A percentile compares a stretch with the other conserved stretches of the same genome.
These are phyloP conservation scores for Paramisgurnus dabryanus DNA, from an alignment of 2,113 vertebrate species.

Conservation along the genomic window DNA sequence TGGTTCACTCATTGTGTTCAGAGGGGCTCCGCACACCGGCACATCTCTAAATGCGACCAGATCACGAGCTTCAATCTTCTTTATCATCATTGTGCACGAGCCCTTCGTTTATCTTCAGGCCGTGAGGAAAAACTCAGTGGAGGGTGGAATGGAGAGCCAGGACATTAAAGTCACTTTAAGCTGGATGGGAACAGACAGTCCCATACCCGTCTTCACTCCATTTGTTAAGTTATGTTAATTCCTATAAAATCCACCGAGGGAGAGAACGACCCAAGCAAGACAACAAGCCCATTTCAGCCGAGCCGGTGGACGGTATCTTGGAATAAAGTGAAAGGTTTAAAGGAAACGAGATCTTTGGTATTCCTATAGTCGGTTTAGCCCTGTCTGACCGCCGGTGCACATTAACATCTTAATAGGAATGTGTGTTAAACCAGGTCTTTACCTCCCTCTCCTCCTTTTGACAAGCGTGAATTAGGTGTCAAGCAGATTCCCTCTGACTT, in stretches of 20 bases:
- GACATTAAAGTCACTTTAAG: slow-evolving; percentile 20
- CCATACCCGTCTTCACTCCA: slow-evolving; percentile 33
- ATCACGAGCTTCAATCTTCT: slow-evolving; percentile 42
- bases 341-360: slow-evolving; percentile 34
- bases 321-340: slow-evolving; percentile 24
- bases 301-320: slow-evolving; percentile 13
- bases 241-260: slow-evolving; percentile 42
- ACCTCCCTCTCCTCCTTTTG: slow-evolving; percentile 69
- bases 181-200: slow-evolving; percentile 41
- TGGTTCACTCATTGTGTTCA: slow-evolving; percentile 51
- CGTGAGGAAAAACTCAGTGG: neutral
- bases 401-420: slow-evolving; percentile 92
- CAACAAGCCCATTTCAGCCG: slow-evolving; percentile 18
- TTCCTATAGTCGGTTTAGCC: slow-evolving; percentile 44
- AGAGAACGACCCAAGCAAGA: slow-evolving; percentile 34
- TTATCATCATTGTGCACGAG: slow-evolving; percentile 23
- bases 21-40: slow-evolving; percentile 41
- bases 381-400: slow-evolving; percentile 61
- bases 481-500: slow-evolving; percentile 90
- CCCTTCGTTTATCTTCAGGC: slow-evolving; percentile 48
- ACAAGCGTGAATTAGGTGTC: slow-evolving; percentile 93
- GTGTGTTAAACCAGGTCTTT: slow-evolving; percentile 83
- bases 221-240: slow-evolving; percentile 58
- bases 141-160: slow-evolving; percentile 6
- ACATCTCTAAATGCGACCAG: neutral